Conservation (phyloP, 2,797 vertebrate species). For the Spinibarbus caldwelli region DNA sequence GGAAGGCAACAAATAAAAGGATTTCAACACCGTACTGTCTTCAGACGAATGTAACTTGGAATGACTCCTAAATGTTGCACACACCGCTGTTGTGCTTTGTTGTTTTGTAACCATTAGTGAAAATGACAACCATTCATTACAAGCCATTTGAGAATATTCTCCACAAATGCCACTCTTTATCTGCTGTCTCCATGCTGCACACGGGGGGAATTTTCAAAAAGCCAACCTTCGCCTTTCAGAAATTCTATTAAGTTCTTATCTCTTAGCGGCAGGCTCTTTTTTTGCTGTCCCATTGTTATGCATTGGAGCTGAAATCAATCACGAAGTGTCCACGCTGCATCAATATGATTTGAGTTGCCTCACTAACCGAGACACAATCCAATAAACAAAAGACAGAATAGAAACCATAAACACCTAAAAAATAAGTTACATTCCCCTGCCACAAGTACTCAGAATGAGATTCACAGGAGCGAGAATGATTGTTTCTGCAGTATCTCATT, state of each 20-base stretch:
- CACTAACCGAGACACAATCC: conserved; percentile 70
- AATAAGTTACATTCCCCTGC: conserved; percentile 42
- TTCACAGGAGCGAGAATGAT: not conserved
- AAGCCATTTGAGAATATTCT: conserved; percentile 85
- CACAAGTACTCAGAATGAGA: conserved; percentile 19
- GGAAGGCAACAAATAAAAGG: conserved; percentile 39
- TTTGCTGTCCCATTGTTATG: conserved; percentile 88
- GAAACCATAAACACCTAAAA: conserved; percentile 37
- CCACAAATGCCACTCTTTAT: conserved; percentile 90
- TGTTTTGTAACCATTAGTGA: conserved; percentile 84
- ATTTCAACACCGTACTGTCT: conserved; percentile 40
- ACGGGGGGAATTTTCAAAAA: conserved; percentile 90
- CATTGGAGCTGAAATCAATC: conserved; percentile 87
- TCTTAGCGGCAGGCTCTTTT: conserved; percentile 89
- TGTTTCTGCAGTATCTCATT: conserved; percentile 17
- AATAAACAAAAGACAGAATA: conserved; percentile 74
- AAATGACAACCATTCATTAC: conserved; percentile 89
- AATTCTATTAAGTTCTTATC: conserved; percentile 99
- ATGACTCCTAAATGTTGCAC: conserved; percentile 75
- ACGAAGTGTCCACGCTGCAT: conserved; percentile 79
- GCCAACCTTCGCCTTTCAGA: conserved; percentile 92
- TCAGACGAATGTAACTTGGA: conserved; percentile 70
- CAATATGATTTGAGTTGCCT: conserved; percentile 80
- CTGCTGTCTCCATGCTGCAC: conserved; percentile 84
- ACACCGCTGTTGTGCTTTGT: conserved; percentile 72